Evolutionary conservation across 1,140 invertebrate species (phyloP).

Genomic region (Hetaerina americana): DNA sequence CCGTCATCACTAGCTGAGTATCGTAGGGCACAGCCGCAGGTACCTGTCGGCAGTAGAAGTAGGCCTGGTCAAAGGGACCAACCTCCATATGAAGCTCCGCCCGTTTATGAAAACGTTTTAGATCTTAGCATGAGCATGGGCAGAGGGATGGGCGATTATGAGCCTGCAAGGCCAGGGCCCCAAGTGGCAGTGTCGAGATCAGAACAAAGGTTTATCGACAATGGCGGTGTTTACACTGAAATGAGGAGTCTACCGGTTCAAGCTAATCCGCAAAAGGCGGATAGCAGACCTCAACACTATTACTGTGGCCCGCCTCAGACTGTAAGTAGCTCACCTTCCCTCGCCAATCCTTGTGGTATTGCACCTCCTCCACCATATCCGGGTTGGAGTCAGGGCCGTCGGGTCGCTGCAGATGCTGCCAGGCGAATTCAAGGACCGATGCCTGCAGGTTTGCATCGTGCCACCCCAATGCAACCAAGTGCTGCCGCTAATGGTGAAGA

Average conservation of each 20-base stretch:
- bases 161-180: constrained; percentile 32
- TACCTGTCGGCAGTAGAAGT: constrained; percentile 35
- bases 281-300: neutral
- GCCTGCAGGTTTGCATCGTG: constrained; percentile 3
- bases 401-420: neutral
- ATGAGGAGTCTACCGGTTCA: neutral
- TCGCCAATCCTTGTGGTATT: constrained; percentile 6
- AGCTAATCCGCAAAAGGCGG: constrained; percentile 1
- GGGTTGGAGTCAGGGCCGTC: constrained; percentile 8
- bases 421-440: neutral
- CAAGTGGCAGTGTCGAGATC: constrained; percentile 26
- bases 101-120: constrained; percentile 60
- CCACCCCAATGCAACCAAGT: constrained; percentile 10
- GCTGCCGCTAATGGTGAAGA: neutral
- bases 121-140: constrained; percentile 23
- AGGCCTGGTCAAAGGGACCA: constrained; percentile 26
- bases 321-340: neutral
- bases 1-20: constrained; percentile 35
- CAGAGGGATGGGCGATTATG: constrained; percentile 18
- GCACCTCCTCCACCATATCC: constrained; percentile 20
- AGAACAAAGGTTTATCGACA: neutral
- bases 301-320: neutral
- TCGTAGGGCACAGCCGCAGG: constrained; percentile 53
- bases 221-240: neutral
- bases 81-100: constrained; percentile 41